These are phyloP conservation scores for Hymenochirus boettgeri DNA, from an alignment of 2,113 vertebrate species.

Conservation along the genomic window DNA sequence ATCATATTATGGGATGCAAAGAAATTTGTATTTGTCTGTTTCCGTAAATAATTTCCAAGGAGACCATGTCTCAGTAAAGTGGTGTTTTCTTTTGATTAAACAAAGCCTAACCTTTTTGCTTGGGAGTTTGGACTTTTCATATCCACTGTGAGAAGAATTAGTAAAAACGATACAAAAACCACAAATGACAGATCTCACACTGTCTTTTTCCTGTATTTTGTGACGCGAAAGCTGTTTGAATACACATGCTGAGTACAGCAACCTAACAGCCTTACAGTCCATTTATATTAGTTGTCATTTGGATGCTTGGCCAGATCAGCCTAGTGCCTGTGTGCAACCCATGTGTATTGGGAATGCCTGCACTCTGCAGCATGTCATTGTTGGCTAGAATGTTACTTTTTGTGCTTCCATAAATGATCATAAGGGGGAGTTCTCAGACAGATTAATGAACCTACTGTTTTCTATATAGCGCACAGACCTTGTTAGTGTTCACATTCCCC, in stretches of 20 bases:
- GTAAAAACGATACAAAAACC: too few relatives aligned
- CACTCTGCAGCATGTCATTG: not conserved
- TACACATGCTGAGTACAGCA: not conserved
- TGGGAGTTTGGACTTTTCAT: too few relatives aligned
- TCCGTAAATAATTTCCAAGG: too few relatives aligned
- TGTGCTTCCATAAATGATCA: slow-evolving; percentile 22
- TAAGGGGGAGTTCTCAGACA: slow-evolving; percentile 37
- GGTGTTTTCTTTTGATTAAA: too few relatives aligned
- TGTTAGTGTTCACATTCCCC: not conserved
- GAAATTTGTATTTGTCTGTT: too few relatives aligned
- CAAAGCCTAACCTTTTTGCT: too few relatives aligned
- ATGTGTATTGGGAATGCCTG: not conserved
- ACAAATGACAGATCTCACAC: too few relatives aligned
- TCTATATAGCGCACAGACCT: not conserved
- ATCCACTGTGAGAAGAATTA: too few relatives aligned
- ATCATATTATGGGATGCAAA: too few relatives aligned
- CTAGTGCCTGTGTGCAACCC: not conserved
- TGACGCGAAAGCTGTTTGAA: not conserved
- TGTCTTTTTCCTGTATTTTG: too few relatives aligned
- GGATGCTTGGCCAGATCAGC: not conserved
- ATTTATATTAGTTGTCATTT: not conserved
- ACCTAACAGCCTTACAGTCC: not conserved
- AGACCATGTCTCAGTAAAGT: too few relatives aligned
- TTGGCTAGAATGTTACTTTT: not conserved
- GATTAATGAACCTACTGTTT: slow-evolving; percentile 17